Evolutionary conservation across 2,113 vertebrate species (phyloP).

Genomic region (Gnathochromis pfefferi): DNA sequence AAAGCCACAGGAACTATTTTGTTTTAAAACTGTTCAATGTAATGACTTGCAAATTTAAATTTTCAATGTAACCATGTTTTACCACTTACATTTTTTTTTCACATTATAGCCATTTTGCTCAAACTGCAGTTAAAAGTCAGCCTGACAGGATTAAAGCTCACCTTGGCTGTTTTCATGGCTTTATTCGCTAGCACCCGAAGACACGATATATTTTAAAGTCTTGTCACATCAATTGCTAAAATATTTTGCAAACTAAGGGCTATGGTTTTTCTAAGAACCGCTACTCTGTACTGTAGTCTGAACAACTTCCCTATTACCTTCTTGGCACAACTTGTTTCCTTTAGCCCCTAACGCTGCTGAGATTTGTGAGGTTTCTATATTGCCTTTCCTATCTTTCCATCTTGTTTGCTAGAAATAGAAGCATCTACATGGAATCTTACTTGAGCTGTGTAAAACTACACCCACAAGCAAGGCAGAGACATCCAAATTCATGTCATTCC

Average conservation of each 20-base stretch:
- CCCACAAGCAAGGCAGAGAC: not conserved
- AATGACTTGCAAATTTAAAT: not conserved
- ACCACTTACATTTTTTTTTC: not conserved
- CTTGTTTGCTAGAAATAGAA: not conserved
- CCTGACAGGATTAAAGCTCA: not conserved
- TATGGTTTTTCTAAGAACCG: not conserved
- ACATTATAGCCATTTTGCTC: not conserved
- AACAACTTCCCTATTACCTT: not conserved
- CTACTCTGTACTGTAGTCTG: not conserved
- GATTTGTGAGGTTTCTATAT: not conserved
- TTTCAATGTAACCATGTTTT: not conserved
- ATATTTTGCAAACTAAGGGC: not conserved
- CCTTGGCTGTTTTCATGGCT: not conserved
- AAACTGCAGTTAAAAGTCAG: not conserved
- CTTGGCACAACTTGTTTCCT: not conserved
- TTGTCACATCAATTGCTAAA: not conserved
- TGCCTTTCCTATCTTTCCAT: not conserved
- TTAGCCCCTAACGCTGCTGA: not conserved
- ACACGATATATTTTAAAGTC: not conserved
- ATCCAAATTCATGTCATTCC: not conserved
- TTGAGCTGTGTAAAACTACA: not conserved
- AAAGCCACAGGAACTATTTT: not conserved
- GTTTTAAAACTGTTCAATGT: not conserved
- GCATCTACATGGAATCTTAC: not conserved
- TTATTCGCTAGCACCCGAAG: not conserved